These are phyloP conservation scores for Capromys pilorides DNA, from an alignment of 2,797 vertebrate genomes.

Conservation along the genomic window DNA sequence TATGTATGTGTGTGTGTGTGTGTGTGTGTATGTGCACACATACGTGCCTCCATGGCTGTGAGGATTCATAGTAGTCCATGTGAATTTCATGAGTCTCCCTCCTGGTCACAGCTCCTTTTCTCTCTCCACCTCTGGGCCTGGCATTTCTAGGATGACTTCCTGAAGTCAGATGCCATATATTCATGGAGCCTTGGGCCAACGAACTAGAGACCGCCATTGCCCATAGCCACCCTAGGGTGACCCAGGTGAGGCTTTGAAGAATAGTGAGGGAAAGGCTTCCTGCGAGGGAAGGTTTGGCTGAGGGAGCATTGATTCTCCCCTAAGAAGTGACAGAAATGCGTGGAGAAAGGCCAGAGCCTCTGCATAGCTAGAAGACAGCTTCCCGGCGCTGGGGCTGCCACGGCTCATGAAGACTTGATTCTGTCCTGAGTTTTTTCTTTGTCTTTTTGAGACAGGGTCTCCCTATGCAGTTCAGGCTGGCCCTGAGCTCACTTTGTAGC, in stretches of 20 bases:
- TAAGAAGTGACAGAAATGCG: neutral
- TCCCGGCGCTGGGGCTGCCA: neutral
- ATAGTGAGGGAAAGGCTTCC: neutral
- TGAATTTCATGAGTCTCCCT: slow-evolving; percentile 30
- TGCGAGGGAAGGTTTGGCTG: neutral
- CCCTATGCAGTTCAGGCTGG: too few species aligned
- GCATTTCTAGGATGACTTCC: neutral
- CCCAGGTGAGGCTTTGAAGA: neutral
- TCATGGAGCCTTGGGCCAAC: neutral
- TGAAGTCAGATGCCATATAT: neutral
- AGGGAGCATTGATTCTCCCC: too few species aligned
- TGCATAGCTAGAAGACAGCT: neutral
- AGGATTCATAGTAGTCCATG: neutral
- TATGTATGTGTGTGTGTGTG: neutral
- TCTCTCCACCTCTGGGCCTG: neutral
- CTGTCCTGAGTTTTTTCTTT: neutral
- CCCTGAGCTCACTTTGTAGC: too few species aligned
- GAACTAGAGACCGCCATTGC: neutral
- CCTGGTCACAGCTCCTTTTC: neutral
- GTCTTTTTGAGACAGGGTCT: too few species aligned
- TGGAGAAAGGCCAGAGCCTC: neutral
- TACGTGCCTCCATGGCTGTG: too few species aligned
- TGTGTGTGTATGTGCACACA: too few species aligned
- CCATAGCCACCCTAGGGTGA: neutral
- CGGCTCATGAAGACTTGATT: neutral